Evolutionary conservation across 2,888 invertebrate species (phyloP).

Genomic region (Kuschelorhynchus macadamiae): DNA sequence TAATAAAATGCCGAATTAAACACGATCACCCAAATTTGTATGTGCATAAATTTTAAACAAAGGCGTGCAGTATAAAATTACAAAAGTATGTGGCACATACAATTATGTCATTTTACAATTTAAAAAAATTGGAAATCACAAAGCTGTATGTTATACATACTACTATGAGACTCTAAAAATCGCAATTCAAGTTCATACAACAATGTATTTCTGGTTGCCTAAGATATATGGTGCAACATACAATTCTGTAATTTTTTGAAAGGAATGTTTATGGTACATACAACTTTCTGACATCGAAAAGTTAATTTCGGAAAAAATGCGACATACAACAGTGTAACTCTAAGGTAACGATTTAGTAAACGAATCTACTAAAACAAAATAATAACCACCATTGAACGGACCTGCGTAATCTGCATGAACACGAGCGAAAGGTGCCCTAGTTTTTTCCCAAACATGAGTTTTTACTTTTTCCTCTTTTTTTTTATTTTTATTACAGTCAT

Average conservation of each 20-base stretch:
- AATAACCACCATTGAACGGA: too few species aligned
- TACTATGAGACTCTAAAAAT: slow-evolving; percentile 9
- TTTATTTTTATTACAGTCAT: too few species aligned
- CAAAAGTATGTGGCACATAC: slow-evolving; percentile 9
- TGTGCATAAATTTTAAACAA: neutral
- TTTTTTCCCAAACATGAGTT: too few species aligned
- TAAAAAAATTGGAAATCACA: neutral
- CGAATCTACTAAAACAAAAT: too few species aligned
- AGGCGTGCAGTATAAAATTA: neutral
- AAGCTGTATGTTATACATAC: neutral
- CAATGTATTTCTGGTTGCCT: slow-evolving; percentile 6
- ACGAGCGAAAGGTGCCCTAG: too few species aligned
- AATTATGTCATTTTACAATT: slow-evolving; percentile 5
- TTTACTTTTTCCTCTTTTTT: too few species aligned
- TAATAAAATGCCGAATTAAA: neutral
- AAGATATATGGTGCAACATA: neutral
- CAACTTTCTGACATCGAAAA: slow-evolving; percentile 8
- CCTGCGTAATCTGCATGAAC: too few species aligned
- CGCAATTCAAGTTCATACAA: slow-evolving; percentile 1
- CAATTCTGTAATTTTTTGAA: neutral
- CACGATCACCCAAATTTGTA: neutral
- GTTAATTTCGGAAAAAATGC: slow-evolving; percentile 17
- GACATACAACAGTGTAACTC: slow-evolving; percentile 16
- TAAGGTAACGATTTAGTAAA: neutral
- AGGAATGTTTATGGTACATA: slow-evolving; percentile 1